These are phyloP conservation scores for Griposia aprilina DNA, from an alignment of 2,888 invertebrate species.

Conservation along the genomic window DNA sequence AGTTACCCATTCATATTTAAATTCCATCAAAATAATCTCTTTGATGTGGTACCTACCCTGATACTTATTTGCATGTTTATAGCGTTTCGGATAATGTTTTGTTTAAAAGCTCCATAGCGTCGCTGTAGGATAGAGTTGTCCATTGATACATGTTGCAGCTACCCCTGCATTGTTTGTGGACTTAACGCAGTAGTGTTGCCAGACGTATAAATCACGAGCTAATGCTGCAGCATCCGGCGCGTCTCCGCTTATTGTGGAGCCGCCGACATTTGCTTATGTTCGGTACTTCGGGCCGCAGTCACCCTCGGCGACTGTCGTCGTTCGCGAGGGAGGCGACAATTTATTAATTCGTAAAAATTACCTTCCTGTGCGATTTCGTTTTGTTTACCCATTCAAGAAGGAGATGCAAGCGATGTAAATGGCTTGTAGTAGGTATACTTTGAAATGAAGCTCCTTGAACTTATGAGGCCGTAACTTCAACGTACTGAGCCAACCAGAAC, in stretches of 20 bases:
- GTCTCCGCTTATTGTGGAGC: slow-evolving; percentile 81
- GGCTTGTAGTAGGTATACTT: neutral
- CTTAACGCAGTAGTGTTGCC: slow-evolving; percentile 84
- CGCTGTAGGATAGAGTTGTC: slow-evolving; percentile 71
- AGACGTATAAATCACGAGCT: slow-evolving; percentile 89
- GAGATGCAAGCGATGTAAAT: slow-evolving; percentile 27
- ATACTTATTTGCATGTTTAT: slow-evolving; percentile 81
- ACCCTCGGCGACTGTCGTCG: slow-evolving; percentile 57
- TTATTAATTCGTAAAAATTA: slow-evolving; percentile 84
- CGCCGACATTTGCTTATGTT: slow-evolving; percentile 79
- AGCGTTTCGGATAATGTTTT: slow-evolving; percentile 71
- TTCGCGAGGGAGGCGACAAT: slow-evolving; percentile 79
- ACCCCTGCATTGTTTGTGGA: slow-evolving; percentile 83
- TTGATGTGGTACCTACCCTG: slow-evolving; percentile 74
- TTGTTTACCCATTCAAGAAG: slow-evolving; percentile 57
- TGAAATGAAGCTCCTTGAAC: neutral
- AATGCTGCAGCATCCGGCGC: slow-evolving; percentile 88
- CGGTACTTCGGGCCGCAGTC: slow-evolving; percentile 43
- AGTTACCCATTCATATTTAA: slow-evolving; percentile 77
- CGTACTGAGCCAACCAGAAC: neutral
- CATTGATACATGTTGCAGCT: slow-evolving; percentile 67
- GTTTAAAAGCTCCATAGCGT: slow-evolving; percentile 66
- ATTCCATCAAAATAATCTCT: slow-evolving; percentile 75
- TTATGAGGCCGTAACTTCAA: neutral
- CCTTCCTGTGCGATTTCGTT: slow-evolving; percentile 69